phyloP scores from a whole-genome alignment of 2,888 invertebrate species.

The Lypha dubia region DNA sequence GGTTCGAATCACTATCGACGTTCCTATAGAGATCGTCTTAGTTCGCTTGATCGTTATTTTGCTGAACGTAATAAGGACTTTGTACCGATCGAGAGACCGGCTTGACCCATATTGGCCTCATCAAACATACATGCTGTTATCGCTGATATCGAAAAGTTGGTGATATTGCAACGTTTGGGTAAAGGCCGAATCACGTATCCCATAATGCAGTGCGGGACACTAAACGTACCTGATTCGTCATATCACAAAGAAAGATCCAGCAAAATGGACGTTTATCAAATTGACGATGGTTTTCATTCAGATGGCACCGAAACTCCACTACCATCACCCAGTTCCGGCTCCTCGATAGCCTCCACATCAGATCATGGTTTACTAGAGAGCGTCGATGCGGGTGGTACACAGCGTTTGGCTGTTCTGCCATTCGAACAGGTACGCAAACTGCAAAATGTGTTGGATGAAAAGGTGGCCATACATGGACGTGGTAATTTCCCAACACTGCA shows the following conservation, averaged over 20 bases:
- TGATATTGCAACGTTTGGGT: constrained; percentile 80
- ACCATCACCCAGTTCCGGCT: constrained; percentile 83
- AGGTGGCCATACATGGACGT: constrained; percentile 95
- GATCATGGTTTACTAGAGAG: constrained; percentile 83
- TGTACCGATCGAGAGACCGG: constrained; percentile 79
- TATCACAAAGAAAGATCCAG: constrained; percentile 82
- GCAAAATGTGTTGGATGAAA: constrained; percentile 97
- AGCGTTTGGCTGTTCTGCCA: constrained; percentile 94
- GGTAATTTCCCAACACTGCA: constrained; percentile 97
- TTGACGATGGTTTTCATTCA: constrained; percentile 83
- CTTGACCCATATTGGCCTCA: constrained; percentile 79
- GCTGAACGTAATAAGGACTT: constrained; percentile 80
- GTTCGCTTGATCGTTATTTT: constrained; percentile 78
- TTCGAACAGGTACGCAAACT: constrained; percentile 97
- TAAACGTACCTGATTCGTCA: constrained; percentile 83
- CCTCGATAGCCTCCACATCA: constrained; percentile 83
- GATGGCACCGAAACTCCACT: constrained; percentile 83
- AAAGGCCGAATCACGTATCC: constrained; percentile 81
- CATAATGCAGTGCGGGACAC: constrained; percentile 84
- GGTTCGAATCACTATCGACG: constrained; percentile 75
- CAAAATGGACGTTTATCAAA: constrained; percentile 83
- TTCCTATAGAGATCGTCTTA: constrained; percentile 78
- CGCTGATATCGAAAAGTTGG: constrained; percentile 79
- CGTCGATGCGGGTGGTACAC: constrained; percentile 83
- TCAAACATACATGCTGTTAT: constrained; percentile 81